Evolutionary conservation across 2,888 invertebrate genomes (phyloP), one percentile per base, ranked within the genome.

Genomic region (Tipula unca): DNA sequence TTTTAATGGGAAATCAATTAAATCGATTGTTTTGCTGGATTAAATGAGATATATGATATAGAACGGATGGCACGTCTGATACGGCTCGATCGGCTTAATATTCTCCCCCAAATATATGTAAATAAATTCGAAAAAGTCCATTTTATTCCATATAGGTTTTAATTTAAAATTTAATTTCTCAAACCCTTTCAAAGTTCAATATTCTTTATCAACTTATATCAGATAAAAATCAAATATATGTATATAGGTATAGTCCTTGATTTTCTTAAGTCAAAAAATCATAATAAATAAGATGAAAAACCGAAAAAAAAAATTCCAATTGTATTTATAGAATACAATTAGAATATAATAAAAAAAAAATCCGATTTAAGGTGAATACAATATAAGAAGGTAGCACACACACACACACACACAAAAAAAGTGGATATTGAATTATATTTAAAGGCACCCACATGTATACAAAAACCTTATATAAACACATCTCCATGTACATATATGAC

Each of bases 281-380:
- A 69, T 69, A 69, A 69, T 69, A 69, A 69, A 69, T 69, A 69
- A 25, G 25, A 69, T 69, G 69, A 69, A 48, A 48, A 48, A n/a
- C n/a, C n/a, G 10, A 25, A 25, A 25, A 69, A 69, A 54, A 69
- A 69, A 54, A 54, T 54, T 25, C 69, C 69, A 25, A 25, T 69
- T 69, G 69, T 69, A 69, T 69, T 69, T 69, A 69, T 69, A 69
- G 69, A 69, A 69, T 69, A 69, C 17, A 69, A 69, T 69, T 69
- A 69, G 69, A 69, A 69, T 69, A 69, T 69, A 69, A 69, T 25
- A 69, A 69, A 69, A 69, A 69, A 69, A 69, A 69, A 69, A 69
- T 69, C 25, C 69, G 69, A 69, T 69, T 69, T 69, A 69, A 69
- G 69, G 69, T 69, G 25, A 69, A 69, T 69, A 69, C 13, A 69